These are phyloP conservation scores for Dasyornis broadbenti DNA, from an alignment of 2,113 vertebrate genomes.

Conservation along the genomic window DNA sequence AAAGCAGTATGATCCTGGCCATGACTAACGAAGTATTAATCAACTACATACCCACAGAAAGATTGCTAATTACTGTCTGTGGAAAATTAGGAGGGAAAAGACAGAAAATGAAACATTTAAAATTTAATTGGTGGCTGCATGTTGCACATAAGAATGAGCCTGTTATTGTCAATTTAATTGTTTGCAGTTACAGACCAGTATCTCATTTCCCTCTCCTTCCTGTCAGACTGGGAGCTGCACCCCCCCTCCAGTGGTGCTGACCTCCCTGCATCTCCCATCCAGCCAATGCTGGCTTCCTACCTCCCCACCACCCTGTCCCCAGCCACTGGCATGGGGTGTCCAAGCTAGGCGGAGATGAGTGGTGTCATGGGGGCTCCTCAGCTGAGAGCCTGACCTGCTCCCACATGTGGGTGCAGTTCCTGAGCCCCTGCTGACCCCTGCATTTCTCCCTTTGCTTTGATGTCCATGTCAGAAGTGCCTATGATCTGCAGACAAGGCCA, in stretches of 20 bases:
- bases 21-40: slow-evolving; percentile 20
- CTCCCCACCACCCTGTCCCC: not conserved
- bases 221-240: not conserved
- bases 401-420: not conserved
- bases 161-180: not conserved
- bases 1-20: not conserved
- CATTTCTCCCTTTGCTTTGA: not conserved
- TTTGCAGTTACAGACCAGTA: not conserved
- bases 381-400: not conserved
- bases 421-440: not conserved
- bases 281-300: rapidly evolving
- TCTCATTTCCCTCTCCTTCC: not conserved
- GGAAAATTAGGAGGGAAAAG: not conserved
- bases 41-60: slow-evolving; percentile 12
- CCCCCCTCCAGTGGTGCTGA: not conserved
- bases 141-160: slow-evolving; percentile 23
- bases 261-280: not conserved
- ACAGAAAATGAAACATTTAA: slow-evolving; percentile 34
- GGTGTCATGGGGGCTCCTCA: not conserved
- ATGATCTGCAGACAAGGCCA: not conserved
- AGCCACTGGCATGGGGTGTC: rapidly evolving
- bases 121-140: slow-evolving; percentile 22
- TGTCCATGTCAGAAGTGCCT: not conserved
- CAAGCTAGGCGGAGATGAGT: too few species aligned
- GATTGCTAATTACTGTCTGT: slow-evolving; percentile 20